Percentiles rank a stretch among this genome's conserved stretches.
Evolutionary conservation across 2,113 vertebrate genomes (phyloP).

Genomic region (Alethe diademata): DNA sequence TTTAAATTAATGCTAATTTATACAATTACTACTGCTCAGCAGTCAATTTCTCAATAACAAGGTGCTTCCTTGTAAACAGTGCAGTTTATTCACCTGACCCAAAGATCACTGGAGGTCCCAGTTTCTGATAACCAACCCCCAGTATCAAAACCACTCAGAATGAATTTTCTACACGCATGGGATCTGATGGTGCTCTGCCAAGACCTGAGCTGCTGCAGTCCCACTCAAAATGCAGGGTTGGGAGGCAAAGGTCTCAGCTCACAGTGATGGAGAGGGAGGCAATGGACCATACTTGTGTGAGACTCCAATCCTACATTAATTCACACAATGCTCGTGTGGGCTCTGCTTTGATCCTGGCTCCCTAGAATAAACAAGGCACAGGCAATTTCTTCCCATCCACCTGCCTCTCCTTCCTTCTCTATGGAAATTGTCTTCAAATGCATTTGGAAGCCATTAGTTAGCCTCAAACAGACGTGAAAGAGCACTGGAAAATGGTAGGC

Average conservation of each 20-base stretch:
- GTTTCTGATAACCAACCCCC: neutral
- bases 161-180: fast-evolving
- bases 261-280: neutral
- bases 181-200: neutral
- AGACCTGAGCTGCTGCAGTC: neutral
- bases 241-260: neutral
- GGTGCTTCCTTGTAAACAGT: neutral
- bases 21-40: neutral
- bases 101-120: neutral
- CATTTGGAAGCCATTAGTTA: neutral
- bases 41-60: neutral
- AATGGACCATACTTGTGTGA: neutral
- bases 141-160: neutral
- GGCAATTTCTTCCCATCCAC: neutral
- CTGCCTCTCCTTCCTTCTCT: neutral
- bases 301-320: neutral
- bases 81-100: neutral
- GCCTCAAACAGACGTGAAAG: neutral
- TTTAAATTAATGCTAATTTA: conserved; percentile 5
- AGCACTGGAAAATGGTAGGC: neutral
- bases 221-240: fast-evolving
- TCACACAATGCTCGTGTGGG: neutral
- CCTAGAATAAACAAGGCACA: neutral
- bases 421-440: neutral
- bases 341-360: neutral